These are phyloP conservation scores for Mantis religiosa DNA, from an alignment of 2,888 invertebrate genomes.

Conservation along the genomic window DNA sequence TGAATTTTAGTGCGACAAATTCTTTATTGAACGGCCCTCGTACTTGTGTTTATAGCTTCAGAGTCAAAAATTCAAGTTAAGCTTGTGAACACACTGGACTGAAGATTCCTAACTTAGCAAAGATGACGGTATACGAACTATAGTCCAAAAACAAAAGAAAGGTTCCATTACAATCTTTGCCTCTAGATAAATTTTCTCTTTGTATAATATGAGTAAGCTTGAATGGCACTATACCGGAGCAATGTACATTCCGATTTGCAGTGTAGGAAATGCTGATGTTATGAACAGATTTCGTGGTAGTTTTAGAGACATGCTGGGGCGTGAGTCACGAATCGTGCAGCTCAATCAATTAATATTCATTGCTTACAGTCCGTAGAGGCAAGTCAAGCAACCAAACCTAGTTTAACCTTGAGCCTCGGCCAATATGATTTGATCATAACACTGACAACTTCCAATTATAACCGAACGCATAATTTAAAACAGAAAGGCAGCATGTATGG, in stretches of 20 bases:
- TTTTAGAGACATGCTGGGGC: neutral
- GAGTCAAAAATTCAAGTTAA: too few relatives aligned
- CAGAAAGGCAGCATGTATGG: neutral
- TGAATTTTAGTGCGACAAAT: too few relatives aligned
- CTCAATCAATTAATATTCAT: neutral
- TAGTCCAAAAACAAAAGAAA: too few relatives aligned
- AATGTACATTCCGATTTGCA: neutral
- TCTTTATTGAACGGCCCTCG: too few relatives aligned
- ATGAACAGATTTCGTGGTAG: neutral
- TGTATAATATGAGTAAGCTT: too few relatives aligned
- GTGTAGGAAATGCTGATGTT: neutral
- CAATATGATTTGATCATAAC: neutral
- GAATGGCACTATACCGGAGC: neutral
- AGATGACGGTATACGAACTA: too few relatives aligned
- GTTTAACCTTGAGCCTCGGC: neutral
- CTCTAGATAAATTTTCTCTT: too few relatives aligned
- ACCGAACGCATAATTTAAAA: neutral
- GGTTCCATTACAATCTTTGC: too few relatives aligned
- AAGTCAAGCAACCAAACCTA: neutral
- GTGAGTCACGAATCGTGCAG: neutral
- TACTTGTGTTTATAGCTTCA: too few relatives aligned
- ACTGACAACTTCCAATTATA: neutral
- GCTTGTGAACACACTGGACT: too few relatives aligned
- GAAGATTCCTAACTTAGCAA: too few relatives aligned
- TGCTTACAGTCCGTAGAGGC: neutral